Base-by-base conservation (phyloP, 1,140 invertebrate genomes). In the Geopemphigus sp. region DNA sequence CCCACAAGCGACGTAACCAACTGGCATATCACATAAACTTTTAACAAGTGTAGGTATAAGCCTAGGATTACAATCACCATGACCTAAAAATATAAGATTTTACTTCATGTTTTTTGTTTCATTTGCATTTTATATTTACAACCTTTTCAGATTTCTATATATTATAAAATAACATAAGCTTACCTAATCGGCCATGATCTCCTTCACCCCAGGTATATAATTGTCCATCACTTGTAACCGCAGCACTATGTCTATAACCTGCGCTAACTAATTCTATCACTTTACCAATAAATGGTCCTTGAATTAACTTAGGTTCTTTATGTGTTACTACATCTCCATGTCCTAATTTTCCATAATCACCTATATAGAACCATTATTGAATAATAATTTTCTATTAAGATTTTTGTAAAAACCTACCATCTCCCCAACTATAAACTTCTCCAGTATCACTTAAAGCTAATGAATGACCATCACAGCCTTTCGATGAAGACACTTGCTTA, bases 151-250 rank as follows among this genome's bases (percentile, higher is more conserved):
- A 50, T 14, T 12, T 14, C 47, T 50, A 12, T 10, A 11, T 50
- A 47, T 14, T 68, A 2, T 50, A 12, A 50, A 50, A 50, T 12
- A 14, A 12, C 5, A 50, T 11, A 50, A 47, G 24, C 32, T 22
- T 82, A 87, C 88, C 91, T 8, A 91, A 85, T 73, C 88, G 84
- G 12, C 90, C 90, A 83, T 88, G 88, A 83, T 89, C 90, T n/a
- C 90, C 90, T 83, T 90, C 88, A 11, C 90, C 90, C 88, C 88
- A 90, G 1, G 88, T 89, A 82, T 87, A 90, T 32, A 90, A 83
- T 81, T 86, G 84, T 6, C 89, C 89, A 82, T 88, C 87, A 61
- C 87, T 86, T 3, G 88, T 89, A 11, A 90, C 87, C 68, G 87
- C 88, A 66, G 88, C 89, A 83, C 87, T 88, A 83, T 90, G 90